These are phyloP conservation scores for Papilio dardanus DNA, from an alignment of 1,140 invertebrate genomes.

Conservation along the genomic window DNA sequence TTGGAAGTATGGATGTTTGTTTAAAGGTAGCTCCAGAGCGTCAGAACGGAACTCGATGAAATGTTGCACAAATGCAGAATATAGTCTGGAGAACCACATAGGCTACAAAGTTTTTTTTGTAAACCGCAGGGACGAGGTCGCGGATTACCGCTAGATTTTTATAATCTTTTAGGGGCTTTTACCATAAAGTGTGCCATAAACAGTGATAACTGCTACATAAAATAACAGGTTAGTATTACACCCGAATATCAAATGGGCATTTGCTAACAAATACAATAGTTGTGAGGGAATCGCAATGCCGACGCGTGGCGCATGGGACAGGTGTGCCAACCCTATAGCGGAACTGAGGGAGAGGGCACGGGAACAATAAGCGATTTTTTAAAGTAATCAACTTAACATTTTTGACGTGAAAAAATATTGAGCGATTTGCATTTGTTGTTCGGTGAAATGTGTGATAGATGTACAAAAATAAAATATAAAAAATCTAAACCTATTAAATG, in stretches of 20 bases:
- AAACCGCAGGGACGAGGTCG: neutral
- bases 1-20: too few relatives aligned
- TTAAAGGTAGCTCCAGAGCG: too few relatives aligned
- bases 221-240: neutral
- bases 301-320: constrained; percentile 54
- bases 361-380: constrained; percentile 30
- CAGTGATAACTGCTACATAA: neutral
- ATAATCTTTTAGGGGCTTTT: neutral
- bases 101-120: too few relatives aligned
- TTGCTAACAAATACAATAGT: constrained; percentile 40
- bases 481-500: too few relatives aligned
- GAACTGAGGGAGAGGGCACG: constrained; percentile 41
- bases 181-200: neutral
- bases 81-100: too few relatives aligned
- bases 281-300: constrained; percentile 40
- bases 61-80: too few relatives aligned
- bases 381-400: constrained; percentile 12
- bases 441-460: neutral
- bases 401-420: neutral
- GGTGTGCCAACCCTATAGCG: constrained; percentile 48
- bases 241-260: constrained; percentile 8
- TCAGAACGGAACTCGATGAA: too few relatives aligned
- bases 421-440: neutral
- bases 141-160: neutral
- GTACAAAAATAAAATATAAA: too few relatives aligned